Conservation (phyloP, 2,113 vertebrate genomes). For the Indri indri region DNA sequence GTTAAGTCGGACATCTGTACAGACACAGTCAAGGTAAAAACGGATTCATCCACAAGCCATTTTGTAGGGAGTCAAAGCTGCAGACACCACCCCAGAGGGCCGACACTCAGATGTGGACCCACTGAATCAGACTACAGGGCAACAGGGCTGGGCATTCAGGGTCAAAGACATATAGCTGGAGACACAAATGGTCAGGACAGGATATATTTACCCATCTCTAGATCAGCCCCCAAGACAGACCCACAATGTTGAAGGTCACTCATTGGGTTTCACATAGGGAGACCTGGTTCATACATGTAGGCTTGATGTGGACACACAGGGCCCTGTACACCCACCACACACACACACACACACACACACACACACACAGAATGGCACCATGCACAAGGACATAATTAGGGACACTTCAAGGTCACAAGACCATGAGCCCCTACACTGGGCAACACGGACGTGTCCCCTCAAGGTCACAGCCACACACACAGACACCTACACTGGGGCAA, state of each 20-base stretch:
- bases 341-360: neutral
- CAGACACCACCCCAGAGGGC: neutral
- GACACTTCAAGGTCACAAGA: neutral
- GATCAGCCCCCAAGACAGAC: neutral
- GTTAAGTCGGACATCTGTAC: neutral
- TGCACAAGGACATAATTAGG: neutral
- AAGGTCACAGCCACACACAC: neutral
- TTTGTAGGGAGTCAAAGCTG: neutral
- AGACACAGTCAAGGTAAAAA: neutral
- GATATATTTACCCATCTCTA: neutral
- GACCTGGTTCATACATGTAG: neutral
- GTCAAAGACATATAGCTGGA: neutral
- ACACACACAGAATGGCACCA: neutral
- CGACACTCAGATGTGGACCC: neutral
- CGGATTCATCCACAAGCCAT: neutral
- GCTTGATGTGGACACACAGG: neutral
- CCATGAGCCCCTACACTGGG: no score
- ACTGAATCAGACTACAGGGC: neutral
- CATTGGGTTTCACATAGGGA: neutral
- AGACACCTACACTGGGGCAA: neutral
- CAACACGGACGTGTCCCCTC: neutral
- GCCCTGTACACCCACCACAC: rapidly evolving
- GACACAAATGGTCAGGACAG: neutral
- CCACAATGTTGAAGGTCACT: neutral
- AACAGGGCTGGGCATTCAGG: neutral